Conservation (phyloP, 2,888 invertebrate species). For the Aporophyla nigra region DNA sequence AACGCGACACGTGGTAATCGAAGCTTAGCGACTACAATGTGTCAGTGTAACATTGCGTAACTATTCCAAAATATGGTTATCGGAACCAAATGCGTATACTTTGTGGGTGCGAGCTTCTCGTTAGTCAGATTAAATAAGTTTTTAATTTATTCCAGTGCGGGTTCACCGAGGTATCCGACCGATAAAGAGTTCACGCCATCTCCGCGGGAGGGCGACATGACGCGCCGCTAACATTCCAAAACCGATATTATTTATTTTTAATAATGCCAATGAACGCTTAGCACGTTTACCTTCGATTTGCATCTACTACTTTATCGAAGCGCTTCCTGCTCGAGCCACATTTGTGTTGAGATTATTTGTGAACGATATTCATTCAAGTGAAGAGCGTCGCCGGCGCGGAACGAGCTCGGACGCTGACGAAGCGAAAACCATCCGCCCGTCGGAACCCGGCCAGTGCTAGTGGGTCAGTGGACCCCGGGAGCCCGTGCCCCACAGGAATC, state of each 20-base stretch:
- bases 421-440: constrained; percentile 81
- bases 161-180: constrained; percentile 73
- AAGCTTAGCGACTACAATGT: constrained; percentile 74
- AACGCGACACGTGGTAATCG: constrained; percentile 83
- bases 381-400: constrained; percentile 69
- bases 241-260: constrained; percentile 87
- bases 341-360: constrained; percentile 70
- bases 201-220: constrained; percentile 87
- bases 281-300: constrained; percentile 85
- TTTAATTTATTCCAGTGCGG: constrained; percentile 49
- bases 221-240: constrained; percentile 84
- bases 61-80: constrained; percentile 65
- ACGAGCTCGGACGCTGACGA: constrained; percentile 80
- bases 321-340: constrained; percentile 76
- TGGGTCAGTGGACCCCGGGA: constrained; percentile 86
- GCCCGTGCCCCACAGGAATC: constrained; percentile 73
- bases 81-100: constrained; percentile 60
- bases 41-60: constrained; percentile 77
- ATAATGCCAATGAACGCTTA: constrained; percentile 87
- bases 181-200: constrained; percentile 87
- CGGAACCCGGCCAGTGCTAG: constrained; percentile 78
- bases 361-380: constrained; percentile 77
- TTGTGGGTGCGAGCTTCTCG: constrained; percentile 26
- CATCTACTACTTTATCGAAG: constrained; percentile 72
- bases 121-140: constrained; percentile 47